Conservation (phyloP, 2,888 invertebrate species). For the Hoplodrina blanda region DNA sequence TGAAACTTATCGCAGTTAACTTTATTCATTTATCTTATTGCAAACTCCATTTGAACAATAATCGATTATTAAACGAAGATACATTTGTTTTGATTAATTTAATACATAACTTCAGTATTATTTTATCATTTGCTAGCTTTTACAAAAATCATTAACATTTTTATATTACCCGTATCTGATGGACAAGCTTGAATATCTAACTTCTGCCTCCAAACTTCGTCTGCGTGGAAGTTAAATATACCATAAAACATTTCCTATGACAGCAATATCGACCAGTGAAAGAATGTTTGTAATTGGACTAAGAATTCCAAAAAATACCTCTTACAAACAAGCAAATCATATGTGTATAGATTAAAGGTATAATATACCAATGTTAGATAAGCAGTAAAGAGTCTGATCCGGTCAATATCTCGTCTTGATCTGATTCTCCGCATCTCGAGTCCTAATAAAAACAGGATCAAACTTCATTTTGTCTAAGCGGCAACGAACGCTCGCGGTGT, state of each 20-base stretch:
- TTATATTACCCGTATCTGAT: too few species aligned
- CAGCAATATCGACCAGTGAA: too few species aligned
- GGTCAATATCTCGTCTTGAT: constrained; percentile 54
- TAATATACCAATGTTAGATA: constrained; percentile 9
- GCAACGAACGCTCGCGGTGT: constrained; percentile 73
- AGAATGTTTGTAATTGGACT: too few species aligned
- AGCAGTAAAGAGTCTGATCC: constrained; percentile 30
- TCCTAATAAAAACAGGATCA: constrained; percentile 76
- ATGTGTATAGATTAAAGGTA: neutral
- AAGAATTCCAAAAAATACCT: too few species aligned
- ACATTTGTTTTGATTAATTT: constrained; percentile 37
- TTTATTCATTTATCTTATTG: constrained; percentile 55
- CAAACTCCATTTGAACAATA: constrained; percentile 44
- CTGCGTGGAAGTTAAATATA: too few species aligned
- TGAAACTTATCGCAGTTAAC: constrained; percentile 50
- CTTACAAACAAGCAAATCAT: too few species aligned
- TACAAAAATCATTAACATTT: too few species aligned
- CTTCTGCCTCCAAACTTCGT: too few species aligned
- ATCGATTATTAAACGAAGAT: constrained; percentile 49
- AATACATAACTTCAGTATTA: constrained; percentile 10
- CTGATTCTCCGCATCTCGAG: constrained; percentile 60
- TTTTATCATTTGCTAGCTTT: neutral
- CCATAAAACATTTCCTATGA: too few species aligned
- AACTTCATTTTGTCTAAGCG: constrained; percentile 78
- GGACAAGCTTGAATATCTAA: too few species aligned